Evolutionary conservation across 2,888 invertebrate species (phyloP).

Genomic region (Abscondita cerata): DNA sequence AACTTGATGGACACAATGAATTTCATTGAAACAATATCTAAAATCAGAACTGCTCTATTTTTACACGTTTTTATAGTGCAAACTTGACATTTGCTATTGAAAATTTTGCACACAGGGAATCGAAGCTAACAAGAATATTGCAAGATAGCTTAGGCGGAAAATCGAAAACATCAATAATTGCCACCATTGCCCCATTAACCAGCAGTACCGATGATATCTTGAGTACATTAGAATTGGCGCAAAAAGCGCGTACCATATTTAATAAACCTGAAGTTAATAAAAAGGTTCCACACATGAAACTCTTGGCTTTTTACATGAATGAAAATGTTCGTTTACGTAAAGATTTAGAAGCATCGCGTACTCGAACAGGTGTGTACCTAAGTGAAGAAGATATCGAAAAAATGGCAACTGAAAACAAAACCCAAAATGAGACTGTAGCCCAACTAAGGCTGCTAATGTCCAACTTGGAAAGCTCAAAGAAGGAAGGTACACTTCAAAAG

Average conservation of each 20-base stretch:
- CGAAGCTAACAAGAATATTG: slow-evolving; percentile 91
- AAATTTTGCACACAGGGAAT: slow-evolving; percentile 76
- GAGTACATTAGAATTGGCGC: slow-evolving; percentile 94
- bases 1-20: too few relatives aligned
- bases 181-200: slow-evolving; percentile 91
- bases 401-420: too few relatives aligned
- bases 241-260: slow-evolving; percentile 91
- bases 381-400: neutral
- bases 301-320: slow-evolving; percentile 84
- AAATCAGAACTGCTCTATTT: too few relatives aligned
- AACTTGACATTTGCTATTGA: too few relatives aligned
- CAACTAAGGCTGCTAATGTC: too few relatives aligned
- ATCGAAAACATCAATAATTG: slow-evolving; percentile 97
- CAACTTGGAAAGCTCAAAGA: too few relatives aligned
- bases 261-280: slow-evolving; percentile 94
- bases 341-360: slow-evolving; percentile 59
- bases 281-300: slow-evolving; percentile 81
- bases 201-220: slow-evolving; percentile 91
- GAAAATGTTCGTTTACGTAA: slow-evolving; percentile 88
- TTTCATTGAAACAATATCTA: too few relatives aligned
- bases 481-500: too few relatives aligned
- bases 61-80: too few relatives aligned
- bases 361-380: neutral
- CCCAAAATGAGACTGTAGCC: too few relatives aligned
- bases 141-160: slow-evolving; percentile 96